Evolutionary conservation across 2,888 invertebrate species (phyloP).

Genomic region (Zelleria hepariella): DNA sequence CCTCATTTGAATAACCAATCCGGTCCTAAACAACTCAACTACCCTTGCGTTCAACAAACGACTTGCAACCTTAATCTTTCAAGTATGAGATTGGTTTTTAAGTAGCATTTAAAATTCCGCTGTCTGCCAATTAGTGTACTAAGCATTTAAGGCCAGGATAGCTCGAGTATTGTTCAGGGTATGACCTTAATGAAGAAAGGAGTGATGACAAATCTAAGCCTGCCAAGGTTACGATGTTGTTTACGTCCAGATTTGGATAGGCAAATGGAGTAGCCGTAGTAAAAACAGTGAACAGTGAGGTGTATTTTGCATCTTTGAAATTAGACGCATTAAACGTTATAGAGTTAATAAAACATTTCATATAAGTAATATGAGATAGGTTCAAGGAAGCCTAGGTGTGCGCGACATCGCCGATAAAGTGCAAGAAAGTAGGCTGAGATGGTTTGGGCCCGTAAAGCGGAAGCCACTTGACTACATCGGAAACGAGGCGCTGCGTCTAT

Average conservation of each 20-base stretch:
- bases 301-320: too few relatives aligned
- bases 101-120: constrained; percentile 17
- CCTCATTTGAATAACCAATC: constrained; percentile 53
- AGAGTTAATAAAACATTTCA: too few relatives aligned
- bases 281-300: too few relatives aligned
- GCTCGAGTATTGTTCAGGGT: constrained; percentile 47
- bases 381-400: too few relatives aligned
- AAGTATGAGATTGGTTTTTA: constrained; percentile 10
- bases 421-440: too few relatives aligned
- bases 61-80: background rate
- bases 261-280: background rate
- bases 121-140: constrained; percentile 43
- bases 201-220: constrained; percentile 43
- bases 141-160: constrained; percentile 50
- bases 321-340: too few relatives aligned
- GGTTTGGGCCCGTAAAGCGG: too few relatives aligned
- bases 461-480: too few relatives aligned
- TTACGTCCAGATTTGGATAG: constrained; percentile 24
- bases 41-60: constrained; percentile 15
- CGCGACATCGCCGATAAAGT: too few relatives aligned
- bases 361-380: too few relatives aligned
- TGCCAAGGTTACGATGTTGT: constrained; percentile 54
- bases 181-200: constrained; percentile 61
- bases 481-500: too few relatives aligned
- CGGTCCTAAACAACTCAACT: constrained; percentile 24